A percentile compares a stretch with the other conserved stretches of the same genome.
These are phyloP conservation scores for Ahaetulla prasina DNA, from an alignment of 2,113 vertebrate genomes.

Conservation along the genomic window DNA sequence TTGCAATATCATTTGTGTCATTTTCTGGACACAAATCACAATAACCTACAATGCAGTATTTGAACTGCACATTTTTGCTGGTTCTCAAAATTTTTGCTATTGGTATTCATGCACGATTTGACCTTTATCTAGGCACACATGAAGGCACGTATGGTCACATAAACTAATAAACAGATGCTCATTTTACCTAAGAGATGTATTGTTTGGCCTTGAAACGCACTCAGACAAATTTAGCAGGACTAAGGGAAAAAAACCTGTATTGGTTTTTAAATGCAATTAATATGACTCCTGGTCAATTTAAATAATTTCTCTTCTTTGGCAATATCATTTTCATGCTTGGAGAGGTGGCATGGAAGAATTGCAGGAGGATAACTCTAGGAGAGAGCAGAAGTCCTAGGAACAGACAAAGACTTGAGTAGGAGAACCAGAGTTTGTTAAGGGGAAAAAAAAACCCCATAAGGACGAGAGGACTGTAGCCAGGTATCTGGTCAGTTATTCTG, in stretches of 20 bases:
- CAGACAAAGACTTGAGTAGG: background rate
- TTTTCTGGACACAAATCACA: background rate
- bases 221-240: background rate
- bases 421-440: background rate
- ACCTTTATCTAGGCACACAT: background rate
- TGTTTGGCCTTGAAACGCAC: background rate
- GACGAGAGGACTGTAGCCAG: background rate
- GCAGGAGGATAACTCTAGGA: background rate
- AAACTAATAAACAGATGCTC: background rate
- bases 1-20: background rate
- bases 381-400: background rate
- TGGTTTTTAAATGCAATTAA: background rate
- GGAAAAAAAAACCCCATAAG: fast-evolving
- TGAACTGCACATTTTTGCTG: background rate
- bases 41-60: background rate
- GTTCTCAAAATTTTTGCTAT: background rate
- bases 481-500: background rate
- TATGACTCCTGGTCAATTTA: background rate
- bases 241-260: background rate
- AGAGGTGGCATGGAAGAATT: background rate
- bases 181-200: background rate
- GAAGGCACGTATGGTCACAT: background rate
- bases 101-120: background rate
- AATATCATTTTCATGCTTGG: background rate
- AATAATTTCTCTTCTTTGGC: background rate